Base-by-base conservation (phyloP, 2,797 vertebrate species). In the Ambastaia sidthimunki region DNA sequence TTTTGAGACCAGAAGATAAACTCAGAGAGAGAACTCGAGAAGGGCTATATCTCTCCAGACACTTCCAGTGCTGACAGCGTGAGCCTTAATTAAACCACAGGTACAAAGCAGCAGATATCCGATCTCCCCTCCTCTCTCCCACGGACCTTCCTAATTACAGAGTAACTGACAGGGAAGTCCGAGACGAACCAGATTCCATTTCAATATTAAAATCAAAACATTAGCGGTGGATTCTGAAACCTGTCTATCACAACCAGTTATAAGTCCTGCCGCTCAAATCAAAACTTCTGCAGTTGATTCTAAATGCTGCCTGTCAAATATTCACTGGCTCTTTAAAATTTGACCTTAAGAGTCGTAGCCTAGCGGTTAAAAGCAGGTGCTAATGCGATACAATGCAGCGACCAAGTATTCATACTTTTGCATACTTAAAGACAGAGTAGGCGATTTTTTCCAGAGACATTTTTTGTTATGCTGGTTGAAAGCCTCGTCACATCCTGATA, bases 81-180 rank as follows among this genome's bases (percentile, higher is more conserved):
- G 71, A 80, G 41, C 76, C 55, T 79, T 86, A 86, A 86, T 86
- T 86, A 86, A 78, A 81, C 67, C 74, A 80, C 67, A 82, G 74
- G 85, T 84, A 81, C 80, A 79, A 78, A 78, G 77, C 71, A 82
- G 74, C 18, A 25, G 31, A 79, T 65, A 72, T 55, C 60, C 21
- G 21, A 83, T 83, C 76, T 86, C 75, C 81, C 55, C 31, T 75
- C 3, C 37, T 86, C 48, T 75, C 70, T 54, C 82, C 79, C 74
- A 71, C 59, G 73, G 73, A 79, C 44, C 71, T 74, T 50, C 59
- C 31, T 82, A 86, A 84, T 84, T 84, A 80, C 67, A 78, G 72
- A 78, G 82, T 68, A 65, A 75, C 76, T 74, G 63, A 76, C 76
- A 77, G 25, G 52, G 70, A 55, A 73, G 31, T 31, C 65, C 54